Evolutionary conservation across 2,888 invertebrate genomes (phyloP).

Genomic region (Halictus ligatus): DNA sequence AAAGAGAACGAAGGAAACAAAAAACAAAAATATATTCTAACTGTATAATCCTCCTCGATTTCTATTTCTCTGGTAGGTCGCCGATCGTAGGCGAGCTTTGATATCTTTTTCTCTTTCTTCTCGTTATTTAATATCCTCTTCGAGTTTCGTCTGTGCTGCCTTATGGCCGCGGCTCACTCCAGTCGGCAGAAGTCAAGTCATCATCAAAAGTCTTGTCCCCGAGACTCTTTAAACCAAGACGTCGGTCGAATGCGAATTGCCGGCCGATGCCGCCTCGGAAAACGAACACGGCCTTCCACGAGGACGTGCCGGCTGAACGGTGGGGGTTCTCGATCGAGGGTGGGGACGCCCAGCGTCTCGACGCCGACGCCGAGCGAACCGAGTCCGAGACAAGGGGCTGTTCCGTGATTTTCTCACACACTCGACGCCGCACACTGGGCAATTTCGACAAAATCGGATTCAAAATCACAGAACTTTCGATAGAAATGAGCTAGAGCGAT

Average conservation of each 20-base stretch:
- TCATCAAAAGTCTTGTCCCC: conserved; percentile 88
- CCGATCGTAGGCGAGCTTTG: background rate
- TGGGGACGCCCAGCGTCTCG: conserved; percentile 71
- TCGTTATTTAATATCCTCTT: background rate
- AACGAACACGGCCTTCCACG: conserved; percentile 67
- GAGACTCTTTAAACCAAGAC: conserved; percentile 89
- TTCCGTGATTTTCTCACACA: background rate
- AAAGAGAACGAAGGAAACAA: background rate
- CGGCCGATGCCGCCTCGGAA: conserved; percentile 77
- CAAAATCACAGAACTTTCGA: too few species aligned
- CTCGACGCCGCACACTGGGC: background rate
- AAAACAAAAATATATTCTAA: background rate
- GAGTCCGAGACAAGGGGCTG: background rate
- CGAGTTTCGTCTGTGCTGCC: conserved; percentile 61
- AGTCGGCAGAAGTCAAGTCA: conserved; percentile 91
- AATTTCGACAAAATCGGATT: too few species aligned
- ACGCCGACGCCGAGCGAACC: conserved; percentile 58
- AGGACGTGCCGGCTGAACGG: conserved; percentile 55
- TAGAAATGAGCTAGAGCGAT: too few species aligned
- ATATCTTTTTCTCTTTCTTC: conserved; percentile 31
- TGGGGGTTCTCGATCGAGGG: conserved; percentile 57
- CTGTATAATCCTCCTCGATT: conserved; percentile 12
- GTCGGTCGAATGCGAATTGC: conserved; percentile 97
- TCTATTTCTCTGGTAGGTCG: conserved; percentile 36
- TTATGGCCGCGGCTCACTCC: conserved; percentile 84